Conservation (phyloP, 1,140 invertebrate genomes). For the Homalodisca vitripennis region DNA sequence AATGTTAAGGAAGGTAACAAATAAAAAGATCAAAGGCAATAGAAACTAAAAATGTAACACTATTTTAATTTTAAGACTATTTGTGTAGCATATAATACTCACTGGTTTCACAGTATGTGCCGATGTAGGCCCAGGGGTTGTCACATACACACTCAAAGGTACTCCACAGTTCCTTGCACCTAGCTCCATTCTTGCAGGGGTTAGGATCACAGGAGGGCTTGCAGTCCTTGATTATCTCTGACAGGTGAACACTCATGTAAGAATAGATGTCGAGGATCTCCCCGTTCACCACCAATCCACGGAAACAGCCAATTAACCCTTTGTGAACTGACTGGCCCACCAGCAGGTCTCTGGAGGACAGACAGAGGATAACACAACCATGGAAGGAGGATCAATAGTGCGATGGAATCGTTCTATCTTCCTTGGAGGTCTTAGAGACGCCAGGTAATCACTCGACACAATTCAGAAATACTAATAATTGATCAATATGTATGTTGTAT, state of each 20-base stretch:
- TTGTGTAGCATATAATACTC: too few relatives aligned
- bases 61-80: too few relatives aligned
- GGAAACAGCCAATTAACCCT: slow-evolving; percentile 90
- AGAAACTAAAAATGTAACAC: too few relatives aligned
- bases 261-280: slow-evolving; percentile 88
- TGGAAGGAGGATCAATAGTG: too few relatives aligned
- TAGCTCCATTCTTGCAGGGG: slow-evolving; percentile 87
- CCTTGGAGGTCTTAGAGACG: too few relatives aligned
- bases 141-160: slow-evolving; percentile 87
- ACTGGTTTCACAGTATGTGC: slow-evolving; percentile 87
- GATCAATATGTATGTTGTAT: too few relatives aligned
- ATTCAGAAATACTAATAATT: too few relatives aligned
- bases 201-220: slow-evolving; percentile 91
- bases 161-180: slow-evolving; percentile 90
- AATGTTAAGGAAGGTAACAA: too few relatives aligned
- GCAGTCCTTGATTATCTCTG: slow-evolving; percentile 89
- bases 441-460: too few relatives aligned
- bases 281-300: slow-evolving; percentile 87
- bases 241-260: slow-evolving; percentile 89
- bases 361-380: too few relatives aligned
- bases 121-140: slow-evolving; percentile 88
- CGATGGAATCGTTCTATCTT: too few relatives aligned
- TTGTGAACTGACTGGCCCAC: slow-evolving; percentile 75
- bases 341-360: slow-evolving; percentile 68
- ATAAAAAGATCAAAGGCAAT: too few relatives aligned